Base-by-base conservation (phyloP, 2,888 invertebrate genomes). In the Cancer borealis region DNA sequence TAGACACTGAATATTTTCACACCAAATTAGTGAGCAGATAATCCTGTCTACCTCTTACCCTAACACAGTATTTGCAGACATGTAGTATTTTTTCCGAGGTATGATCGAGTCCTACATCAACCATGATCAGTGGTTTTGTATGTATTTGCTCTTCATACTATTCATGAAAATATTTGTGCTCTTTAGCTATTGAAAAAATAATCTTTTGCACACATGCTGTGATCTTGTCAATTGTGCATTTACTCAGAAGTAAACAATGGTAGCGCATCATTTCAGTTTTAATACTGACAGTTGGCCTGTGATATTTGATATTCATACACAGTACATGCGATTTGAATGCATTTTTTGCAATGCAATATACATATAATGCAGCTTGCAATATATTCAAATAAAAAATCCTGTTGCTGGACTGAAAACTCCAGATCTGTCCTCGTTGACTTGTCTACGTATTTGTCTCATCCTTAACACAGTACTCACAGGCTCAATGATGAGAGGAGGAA, bases 21-120 rank as follows among this genome's bases (percentile, higher is more conserved):
- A 79, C 73, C n/a, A 79, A 79, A 79, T 79, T 79, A 79, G 73
- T 79, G 73, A 79, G 73, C 26, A 79, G n/a, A 79, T 79, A 79
- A 79, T 79, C 73, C 73, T 26, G 26, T 79, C 73, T 79, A 79
- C 73, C 73, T 79, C 73, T 79, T 79, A 79, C 26, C 73, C 12
- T 79, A 79, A 79, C 73, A 79, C 26, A 26, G 26, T 79, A 79
- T 79, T 79, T 79, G n/a, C 73, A 79, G 73, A 79, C 26, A n/a
- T 79, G n/a, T 79, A 79, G n/a, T 26, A 30, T 8, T 60, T 79
- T 26, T 26, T 26, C 21, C 26, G 21, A 21, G 3, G 21, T 60
- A 60, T 60, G 73, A n/a, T 26, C 3, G 26, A 79, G 10, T 79
- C 60, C 26, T 79, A 79, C 73, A 79, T 79, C 21, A 26, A 26